Evolutionary conservation across 2,888 invertebrate species (phyloP).

Genomic region (Catonia carolina): DNA sequence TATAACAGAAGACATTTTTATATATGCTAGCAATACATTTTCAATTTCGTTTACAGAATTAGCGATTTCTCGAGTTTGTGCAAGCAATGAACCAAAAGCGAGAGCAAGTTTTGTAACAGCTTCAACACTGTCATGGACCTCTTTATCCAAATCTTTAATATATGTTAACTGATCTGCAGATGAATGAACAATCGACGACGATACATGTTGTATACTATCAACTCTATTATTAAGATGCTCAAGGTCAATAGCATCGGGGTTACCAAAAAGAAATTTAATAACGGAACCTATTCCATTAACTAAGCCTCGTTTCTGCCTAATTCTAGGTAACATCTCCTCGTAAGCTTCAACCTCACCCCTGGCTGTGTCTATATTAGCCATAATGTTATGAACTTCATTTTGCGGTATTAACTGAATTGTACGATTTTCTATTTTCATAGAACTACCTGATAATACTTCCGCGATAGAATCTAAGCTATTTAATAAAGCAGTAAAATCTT

Average conservation of each 20-base stretch:
- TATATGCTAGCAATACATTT: neutral
- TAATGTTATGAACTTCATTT: neutral
- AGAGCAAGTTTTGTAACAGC: neutral
- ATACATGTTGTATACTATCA: neutral
- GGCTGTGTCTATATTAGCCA: neutral
- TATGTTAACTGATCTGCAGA: too few relatives aligned
- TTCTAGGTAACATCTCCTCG: neutral
- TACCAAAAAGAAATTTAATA: too few relatives aligned
- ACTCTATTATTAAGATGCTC: neutral
- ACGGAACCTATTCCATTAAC: too few relatives aligned
- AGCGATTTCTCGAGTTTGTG: too few relatives aligned
- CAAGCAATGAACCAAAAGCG: neutral
- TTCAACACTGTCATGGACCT: neutral
- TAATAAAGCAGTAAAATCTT: neutral
- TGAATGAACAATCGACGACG: neutral
- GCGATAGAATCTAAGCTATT: neutral
- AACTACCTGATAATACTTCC: too few relatives aligned
- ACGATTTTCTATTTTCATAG: too few relatives aligned
- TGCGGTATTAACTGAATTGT: neutral
- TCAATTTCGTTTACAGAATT: neutral
- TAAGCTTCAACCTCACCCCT: neutral
- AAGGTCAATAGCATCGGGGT: too few relatives aligned
- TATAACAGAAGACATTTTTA: neutral
- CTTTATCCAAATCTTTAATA: too few relatives aligned
- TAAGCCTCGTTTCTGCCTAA: neutral